Evolutionary conservation across 2,888 invertebrate species (phyloP).

Genomic region (Agonopterix heracliana): DNA sequence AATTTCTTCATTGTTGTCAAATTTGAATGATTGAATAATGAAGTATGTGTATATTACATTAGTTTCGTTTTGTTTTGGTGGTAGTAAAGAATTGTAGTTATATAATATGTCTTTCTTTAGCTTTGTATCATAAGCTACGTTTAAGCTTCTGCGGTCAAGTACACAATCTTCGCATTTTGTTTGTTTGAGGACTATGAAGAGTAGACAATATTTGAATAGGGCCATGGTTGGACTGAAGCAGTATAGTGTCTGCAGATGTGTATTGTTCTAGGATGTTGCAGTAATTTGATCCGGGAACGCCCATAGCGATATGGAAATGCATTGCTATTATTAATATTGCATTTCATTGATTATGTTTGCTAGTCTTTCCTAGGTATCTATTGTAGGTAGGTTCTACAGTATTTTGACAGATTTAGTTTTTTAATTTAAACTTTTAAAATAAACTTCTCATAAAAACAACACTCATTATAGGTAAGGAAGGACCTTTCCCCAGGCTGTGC

Average conservation of each 20-base stretch:
- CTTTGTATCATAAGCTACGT: conserved; percentile 19
- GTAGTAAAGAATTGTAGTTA: neutral
- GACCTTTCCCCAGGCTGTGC: no score
- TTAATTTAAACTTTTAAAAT: no score
- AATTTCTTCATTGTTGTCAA: conserved; percentile 21
- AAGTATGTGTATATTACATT: conserved; percentile 18
- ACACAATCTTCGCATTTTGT: conserved; percentile 1
- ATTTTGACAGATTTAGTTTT: no score
- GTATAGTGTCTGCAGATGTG: neutral
- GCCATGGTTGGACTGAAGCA: neutral
- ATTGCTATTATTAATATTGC: no score
- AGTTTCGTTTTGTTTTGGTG: conserved; percentile 6
- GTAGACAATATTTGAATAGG: neutral
- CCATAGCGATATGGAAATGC: neutral
- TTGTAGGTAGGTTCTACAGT: no score
- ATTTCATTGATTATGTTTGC: no score
- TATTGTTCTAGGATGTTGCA: neutral
- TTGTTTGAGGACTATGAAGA: neutral
- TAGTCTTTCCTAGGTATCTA: no score
- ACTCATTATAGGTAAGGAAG: no score
- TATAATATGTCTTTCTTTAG: conserved; percentile 15
- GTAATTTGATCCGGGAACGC: neutral
- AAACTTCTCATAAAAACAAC: no score
- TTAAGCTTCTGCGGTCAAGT: neutral
- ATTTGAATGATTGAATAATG: conserved; percentile 28